Base-by-base conservation (phyloP, 2,797 vertebrate genomes). In the Echeneis naucrates region DNA sequence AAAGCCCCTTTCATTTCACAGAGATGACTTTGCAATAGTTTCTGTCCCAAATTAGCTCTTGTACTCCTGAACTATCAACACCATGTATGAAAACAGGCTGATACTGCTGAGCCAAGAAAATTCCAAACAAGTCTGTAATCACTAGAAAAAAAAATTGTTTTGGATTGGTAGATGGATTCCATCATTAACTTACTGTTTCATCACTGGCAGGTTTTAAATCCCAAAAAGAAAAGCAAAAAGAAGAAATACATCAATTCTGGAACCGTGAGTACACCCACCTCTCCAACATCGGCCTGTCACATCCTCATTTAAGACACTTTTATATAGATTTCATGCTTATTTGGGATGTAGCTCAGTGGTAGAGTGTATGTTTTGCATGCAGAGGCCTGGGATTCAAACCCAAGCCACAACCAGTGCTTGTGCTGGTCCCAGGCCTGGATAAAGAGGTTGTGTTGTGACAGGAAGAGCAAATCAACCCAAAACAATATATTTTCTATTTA, bases 241-340 rank as follows among this genome's bases (percentile, higher is more conserved):
- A 98, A 97, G 94, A 98, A 97, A 92, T 98, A 98, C 0, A 89
- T 97, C 70, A 98, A 98, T 86, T 98, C 97, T 0, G 97, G 97
- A 77, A 98, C 97, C 0, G 97, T 98, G 89, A 96, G 97, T 95
- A 50, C 42, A 11, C 35, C 53, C 9, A 58, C 48, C 4, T 69
- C 45, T 32, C 17, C 26, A 14, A 51, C 69, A 77, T 75, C 59
- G 19, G 32, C n/a, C 53, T 63, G 38, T 68, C 26, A 53, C 74
- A 45, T 74, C 59, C 10, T 21, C 24, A 51, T 9, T 23, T 3
- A 69, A 57, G 0, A 12, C 75, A 44, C n/a, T n/a, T 74, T 44
- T 67, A 30, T 26, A 13, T 35, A 51, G 44, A 23, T 33, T 11
- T 21, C 38, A 38, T 35, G 24, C 66, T 52, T 33, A 35, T 72